phyloP scores from a whole-genome alignment of 2,888 invertebrate species.

The Nephrotoma appendiculata region DNA sequence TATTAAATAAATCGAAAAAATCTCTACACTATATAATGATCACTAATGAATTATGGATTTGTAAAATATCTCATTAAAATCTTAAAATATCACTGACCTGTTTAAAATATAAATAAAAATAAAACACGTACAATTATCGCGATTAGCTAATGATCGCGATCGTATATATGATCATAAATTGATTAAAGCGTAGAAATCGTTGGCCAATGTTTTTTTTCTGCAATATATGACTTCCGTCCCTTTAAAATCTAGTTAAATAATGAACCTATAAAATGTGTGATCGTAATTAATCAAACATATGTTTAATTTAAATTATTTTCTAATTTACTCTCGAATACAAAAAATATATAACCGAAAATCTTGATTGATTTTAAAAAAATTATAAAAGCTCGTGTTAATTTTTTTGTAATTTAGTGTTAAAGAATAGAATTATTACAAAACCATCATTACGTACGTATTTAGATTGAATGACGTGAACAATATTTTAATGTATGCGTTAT shows the following conservation, averaged over 20 bases:
- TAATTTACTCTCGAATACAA: not conserved
- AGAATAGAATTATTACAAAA: not conserved
- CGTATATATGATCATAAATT: not conserved
- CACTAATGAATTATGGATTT: not conserved
- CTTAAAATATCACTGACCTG: not conserved
- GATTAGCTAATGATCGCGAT: constrained; percentile 3
- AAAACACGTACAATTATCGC: constrained; percentile 3
- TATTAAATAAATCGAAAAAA: not conserved
- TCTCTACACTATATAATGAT: not conserved
- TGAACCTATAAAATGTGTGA: not conserved
- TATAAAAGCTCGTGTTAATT: not conserved
- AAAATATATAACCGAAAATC: not conserved
- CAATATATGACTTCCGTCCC: no score
- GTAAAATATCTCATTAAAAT: not conserved
- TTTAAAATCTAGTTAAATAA: no score
- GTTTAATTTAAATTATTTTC: not conserved
- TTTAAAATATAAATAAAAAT: not conserved
- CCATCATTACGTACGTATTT: not conserved
- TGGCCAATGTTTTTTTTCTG: not conserved
- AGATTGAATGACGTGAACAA: not conserved
- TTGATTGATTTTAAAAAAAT: not conserved
- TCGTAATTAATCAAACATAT: not conserved
- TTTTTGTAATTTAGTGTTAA: not conserved
- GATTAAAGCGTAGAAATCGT: not conserved
- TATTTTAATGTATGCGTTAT: not conserved